Conservation (phyloP, 1,140 invertebrate species). For the Cotesia typhae region DNA sequence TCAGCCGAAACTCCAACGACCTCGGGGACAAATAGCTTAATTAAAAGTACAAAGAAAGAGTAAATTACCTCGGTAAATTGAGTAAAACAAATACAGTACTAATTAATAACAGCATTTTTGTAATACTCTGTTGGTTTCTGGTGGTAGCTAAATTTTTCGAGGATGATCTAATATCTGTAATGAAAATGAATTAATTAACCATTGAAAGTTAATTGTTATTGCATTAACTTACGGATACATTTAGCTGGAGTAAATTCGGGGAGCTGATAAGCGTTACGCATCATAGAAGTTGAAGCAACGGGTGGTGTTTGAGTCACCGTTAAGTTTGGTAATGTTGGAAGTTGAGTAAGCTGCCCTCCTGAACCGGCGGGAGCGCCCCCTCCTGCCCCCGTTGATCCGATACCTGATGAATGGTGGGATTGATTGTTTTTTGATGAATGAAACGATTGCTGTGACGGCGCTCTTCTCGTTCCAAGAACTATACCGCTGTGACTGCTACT, state of each 20-base stretch:
- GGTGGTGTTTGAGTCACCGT: background rate
- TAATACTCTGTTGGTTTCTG: constrained; percentile 68
- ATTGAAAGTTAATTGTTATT: background rate
- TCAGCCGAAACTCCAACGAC: too few relatives aligned
- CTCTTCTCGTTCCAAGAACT: constrained; percentile 45
- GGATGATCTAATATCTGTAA: constrained; percentile 61
- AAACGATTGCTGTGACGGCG: constrained; percentile 58
- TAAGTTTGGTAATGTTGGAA: background rate
- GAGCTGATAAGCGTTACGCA: constrained; percentile 45
- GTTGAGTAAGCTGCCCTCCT: constrained; percentile 22
- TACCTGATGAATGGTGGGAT: constrained; percentile 46
- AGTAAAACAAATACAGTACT: constrained; percentile 68
- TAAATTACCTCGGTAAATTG: constrained; percentile 68
- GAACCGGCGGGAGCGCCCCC: constrained; percentile 43
- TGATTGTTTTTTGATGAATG: constrained; percentile 59
- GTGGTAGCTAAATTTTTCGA: constrained; percentile 61
- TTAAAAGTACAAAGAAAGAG: constrained; percentile 6
- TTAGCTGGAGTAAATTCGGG: constrained; percentile 48
- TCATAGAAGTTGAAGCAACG: constrained; percentile 39
- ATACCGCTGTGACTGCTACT: constrained; percentile 55
- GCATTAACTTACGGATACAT: constrained; percentile 55
- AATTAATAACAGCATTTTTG: constrained; percentile 69
- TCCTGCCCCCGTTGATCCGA: background rate
- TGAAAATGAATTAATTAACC: constrained; percentile 23
- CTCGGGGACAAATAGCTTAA: background rate